A percentile compares a stretch with the other conserved stretches of the same genome.
phyloP scores from a whole-genome alignment of 1,140 invertebrate genomes.

The Homalodisca vitripennis region DNA sequence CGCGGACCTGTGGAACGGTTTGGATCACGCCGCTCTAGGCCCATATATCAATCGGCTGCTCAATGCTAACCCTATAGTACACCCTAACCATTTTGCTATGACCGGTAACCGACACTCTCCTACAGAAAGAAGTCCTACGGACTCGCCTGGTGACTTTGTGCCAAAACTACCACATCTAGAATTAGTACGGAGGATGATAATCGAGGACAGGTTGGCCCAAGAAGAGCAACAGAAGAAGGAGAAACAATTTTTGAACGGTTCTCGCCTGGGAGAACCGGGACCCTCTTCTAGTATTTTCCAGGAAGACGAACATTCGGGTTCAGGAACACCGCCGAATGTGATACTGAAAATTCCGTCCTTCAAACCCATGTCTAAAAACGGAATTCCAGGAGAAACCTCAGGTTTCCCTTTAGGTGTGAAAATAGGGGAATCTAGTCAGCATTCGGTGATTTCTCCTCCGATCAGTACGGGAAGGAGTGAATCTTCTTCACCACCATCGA shows the following conservation, averaged over 20 bases:
- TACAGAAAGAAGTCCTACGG: conserved; percentile 28
- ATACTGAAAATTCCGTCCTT: conserved; percentile 93
- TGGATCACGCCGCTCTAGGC: conserved; percentile 56
- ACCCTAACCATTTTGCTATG: conserved; percentile 30
- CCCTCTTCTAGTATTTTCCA: conserved; percentile 32
- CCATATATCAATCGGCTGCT: conserved; percentile 59
- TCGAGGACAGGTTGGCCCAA: conserved; percentile 36
- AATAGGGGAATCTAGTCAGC: conserved; percentile 45
- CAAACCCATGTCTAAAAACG: conserved; percentile 68
- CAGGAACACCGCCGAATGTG: conserved; percentile 54
- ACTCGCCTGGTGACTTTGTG: conserved; percentile 42
- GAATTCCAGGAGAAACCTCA: conserved; percentile 51
- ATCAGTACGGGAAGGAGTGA: conserved; percentile 46
- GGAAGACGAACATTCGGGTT: conserved; percentile 30
- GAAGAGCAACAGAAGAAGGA: conserved; percentile 37
- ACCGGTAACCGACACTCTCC: conserved; percentile 18
- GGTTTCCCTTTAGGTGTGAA: conserved; percentile 40
- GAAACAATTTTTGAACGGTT: conserved; percentile 34
- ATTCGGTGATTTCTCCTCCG: conserved; percentile 50
- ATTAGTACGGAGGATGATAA: conserved; percentile 41
- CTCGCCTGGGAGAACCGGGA: conserved; percentile 22
- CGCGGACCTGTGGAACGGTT: conserved; percentile 49
- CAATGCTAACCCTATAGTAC: conserved; percentile 31
- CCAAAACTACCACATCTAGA: conserved; percentile 39
- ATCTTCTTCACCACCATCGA: conserved; percentile 53